Evolutionary conservation across 92 coral and sea anemone species (phyloP), one percentile per base, ranked within the genome.

Genomic region (Palythoa caribaeorum): DNA sequence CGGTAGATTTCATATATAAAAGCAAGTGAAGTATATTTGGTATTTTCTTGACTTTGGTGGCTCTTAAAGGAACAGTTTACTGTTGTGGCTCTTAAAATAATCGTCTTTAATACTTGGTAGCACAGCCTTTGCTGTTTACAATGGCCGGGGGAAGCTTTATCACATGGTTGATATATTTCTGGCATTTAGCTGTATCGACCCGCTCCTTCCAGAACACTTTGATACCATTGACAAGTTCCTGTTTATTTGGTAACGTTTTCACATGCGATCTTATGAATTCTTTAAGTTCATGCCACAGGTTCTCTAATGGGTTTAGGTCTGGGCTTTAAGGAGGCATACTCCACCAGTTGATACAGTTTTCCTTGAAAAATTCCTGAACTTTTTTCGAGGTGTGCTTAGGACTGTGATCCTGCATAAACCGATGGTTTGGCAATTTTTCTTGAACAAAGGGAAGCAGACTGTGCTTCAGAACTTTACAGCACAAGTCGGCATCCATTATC

Each of bases 271-370:
- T 60, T 19, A 84, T 63, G 62, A 28, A 84, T 28, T 52, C 80
- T 71, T 87, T 90, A 9, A 87, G 40, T 65, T 90, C 93, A 65
- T 87, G 91, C 91, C 91, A 91, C 79, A 91, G 54, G 55, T 87
- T 73, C 84, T 87, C 91, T n/a, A 90, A 83, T 3, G 88, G 93
- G 81, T 90, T 85, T 40, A 90, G 92, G 80, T 89, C 88, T 35
- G 92, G 92, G 83, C 89, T 90, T 38, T 90, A 91, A 5, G 93
- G 88, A 38, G 93, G 93, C 66, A 88, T 83, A 38, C 85, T 39
- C 93, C 93, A 87, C 86, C 88, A 90, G 80, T 90, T 87, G 44
- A 87, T 90, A 13, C 40, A 37, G 51, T 87, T 54, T 17, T 90
- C 53, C 76, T 87, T 54, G 78, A 84, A 86, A 69, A 87, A 90